phyloP scores from a whole-genome alignment of 2,888 invertebrate genomes.

The Ectobius pallidus region DNA sequence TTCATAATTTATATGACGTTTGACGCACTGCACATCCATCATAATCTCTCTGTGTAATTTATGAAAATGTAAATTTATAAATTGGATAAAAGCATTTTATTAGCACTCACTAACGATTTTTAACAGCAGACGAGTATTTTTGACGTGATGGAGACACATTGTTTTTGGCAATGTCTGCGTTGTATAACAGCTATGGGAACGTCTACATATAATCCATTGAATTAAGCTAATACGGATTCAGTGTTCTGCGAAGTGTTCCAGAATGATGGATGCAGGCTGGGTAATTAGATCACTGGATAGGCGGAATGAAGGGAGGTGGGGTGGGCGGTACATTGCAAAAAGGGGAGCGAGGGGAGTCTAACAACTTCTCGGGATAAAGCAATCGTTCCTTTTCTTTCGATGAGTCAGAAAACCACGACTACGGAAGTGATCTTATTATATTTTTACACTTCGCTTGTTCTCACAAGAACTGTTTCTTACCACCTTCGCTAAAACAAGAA shows the following conservation, averaged over 20 bases:
- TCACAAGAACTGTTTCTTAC: background rate
- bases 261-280: constrained; percentile 3
- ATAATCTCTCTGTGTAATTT: too few species aligned
- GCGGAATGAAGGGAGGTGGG: background rate
- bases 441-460: constrained; percentile 16
- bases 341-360: background rate
- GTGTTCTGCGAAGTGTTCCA: constrained; percentile 33
- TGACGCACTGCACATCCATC: too few species aligned
- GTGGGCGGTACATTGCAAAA: background rate
- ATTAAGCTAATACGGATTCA: constrained; percentile 37
- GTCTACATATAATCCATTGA: constrained; percentile 36
- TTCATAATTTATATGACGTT: too few species aligned
- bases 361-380: background rate
- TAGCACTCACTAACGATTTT: too few species aligned
- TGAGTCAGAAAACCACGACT: constrained; percentile 13
- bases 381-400: constrained; percentile 7
- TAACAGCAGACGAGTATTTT: too few species aligned
- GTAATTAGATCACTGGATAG: constrained; percentile 34
- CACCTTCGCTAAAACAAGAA: too few species aligned
- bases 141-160: too few species aligned
- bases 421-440: constrained; percentile 22
- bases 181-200: background rate
- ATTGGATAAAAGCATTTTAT: too few species aligned
- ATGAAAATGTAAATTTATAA: too few species aligned
- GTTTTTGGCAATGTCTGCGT: background rate